These are phyloP conservation scores for Platysteira castanea DNA, from an alignment of 2,113 vertebrate genomes.

Conservation along the genomic window DNA sequence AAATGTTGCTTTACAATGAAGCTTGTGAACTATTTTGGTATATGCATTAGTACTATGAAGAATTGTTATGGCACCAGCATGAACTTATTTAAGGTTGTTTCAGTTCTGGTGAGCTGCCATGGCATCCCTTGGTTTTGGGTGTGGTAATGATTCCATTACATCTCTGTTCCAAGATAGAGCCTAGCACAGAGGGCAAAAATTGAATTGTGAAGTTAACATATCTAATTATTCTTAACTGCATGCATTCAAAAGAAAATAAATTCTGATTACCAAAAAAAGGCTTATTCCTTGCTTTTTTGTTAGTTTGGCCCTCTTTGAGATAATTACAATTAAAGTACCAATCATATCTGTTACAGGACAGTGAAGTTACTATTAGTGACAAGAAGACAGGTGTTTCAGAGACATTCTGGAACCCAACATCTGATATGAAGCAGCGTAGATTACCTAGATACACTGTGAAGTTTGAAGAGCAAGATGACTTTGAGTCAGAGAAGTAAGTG, in stretches of 20 bases:
- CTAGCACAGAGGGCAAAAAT: not conserved
- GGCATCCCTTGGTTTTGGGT: accelerated
- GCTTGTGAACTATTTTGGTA: not conserved
- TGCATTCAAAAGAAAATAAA: not conserved
- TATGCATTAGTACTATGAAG: not conserved
- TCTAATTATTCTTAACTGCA: not conserved
- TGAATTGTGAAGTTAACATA: not conserved
- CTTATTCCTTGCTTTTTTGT: not conserved
- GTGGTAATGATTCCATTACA: not conserved
- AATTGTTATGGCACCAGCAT: not conserved
- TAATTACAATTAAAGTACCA: not conserved
- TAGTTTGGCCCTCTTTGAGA: not conserved
- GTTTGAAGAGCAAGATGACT: constrained; percentile 90
- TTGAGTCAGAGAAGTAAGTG: constrained; percentile 91
- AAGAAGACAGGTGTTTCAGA: constrained; percentile 90
- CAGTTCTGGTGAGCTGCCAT: not conserved
- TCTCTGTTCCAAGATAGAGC: not conserved
- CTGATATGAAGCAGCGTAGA: constrained; percentile 86
- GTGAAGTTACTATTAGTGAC: constrained; percentile 93
- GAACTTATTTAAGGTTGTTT: not conserved
- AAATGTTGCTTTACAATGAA: not conserved
- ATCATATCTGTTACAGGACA: constrained; percentile 80
- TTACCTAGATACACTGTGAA: constrained; percentile 89
- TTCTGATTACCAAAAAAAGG: not conserved
- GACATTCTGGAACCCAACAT: constrained; percentile 91